phyloP scores from a whole-genome alignment of 2,113 vertebrate species.

The Microtus oregoni region DNA sequence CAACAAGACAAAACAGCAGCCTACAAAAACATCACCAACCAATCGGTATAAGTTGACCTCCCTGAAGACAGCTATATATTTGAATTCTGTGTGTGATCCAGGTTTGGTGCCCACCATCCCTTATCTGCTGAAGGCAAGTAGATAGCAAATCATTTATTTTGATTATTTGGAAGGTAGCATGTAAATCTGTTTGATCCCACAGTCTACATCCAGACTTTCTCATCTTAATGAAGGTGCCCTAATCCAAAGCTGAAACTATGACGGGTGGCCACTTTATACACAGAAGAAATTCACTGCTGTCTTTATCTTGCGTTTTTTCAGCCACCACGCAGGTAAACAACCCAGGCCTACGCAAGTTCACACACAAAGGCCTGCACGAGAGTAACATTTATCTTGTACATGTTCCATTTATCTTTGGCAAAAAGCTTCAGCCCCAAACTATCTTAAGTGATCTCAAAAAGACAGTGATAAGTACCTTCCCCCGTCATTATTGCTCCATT shows the following conservation, averaged over 20 bases:
- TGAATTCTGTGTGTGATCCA: not conserved
- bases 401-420: constrained; percentile 83
- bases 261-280: not conserved
- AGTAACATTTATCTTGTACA: constrained; percentile 79
- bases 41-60: rapidly evolving
- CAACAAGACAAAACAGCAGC: too few species aligned
- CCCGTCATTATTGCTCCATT: constrained; percentile 86
- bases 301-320: not conserved
- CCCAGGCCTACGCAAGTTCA: not conserved
- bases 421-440: constrained; percentile 85
- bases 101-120: not conserved
- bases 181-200: not conserved
- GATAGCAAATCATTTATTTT: not conserved
- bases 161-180: not conserved
- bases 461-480: constrained; percentile 88
- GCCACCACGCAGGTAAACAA: constrained; percentile 20
- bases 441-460: constrained; percentile 85
- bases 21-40: too few species aligned
- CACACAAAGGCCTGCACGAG: constrained; percentile 22
- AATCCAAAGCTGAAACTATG: not conserved
- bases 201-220: not conserved
- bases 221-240: not conserved
- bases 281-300: not conserved
- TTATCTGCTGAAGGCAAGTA: not conserved
- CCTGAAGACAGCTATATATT: not conserved